These are phyloP conservation scores for Scalopus aquaticus DNA, from an alignment of 2,113 vertebrate genomes.

Conservation along the genomic window DNA sequence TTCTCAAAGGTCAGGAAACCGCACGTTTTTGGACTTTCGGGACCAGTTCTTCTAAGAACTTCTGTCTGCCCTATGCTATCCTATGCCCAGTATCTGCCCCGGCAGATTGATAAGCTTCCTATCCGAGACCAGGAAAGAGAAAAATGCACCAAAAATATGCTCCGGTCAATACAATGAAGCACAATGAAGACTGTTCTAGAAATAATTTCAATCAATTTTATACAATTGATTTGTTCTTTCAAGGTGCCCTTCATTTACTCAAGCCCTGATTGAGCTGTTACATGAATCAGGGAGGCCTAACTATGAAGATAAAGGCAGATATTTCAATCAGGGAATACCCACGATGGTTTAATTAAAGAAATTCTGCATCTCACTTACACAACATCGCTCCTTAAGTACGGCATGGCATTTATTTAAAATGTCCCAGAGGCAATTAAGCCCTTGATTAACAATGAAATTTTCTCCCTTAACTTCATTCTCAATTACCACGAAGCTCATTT, in stretches of 20 bases:
- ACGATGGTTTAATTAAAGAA: slow-evolving; percentile 85
- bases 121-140: background rate
- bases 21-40: too few species aligned
- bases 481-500: slow-evolving; percentile 79
- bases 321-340: slow-evolving; percentile 85
- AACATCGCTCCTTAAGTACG: slow-evolving; percentile 83
- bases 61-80: background rate
- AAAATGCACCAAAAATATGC: slow-evolving; percentile 61
- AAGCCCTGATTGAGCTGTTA: slow-evolving; percentile 80
- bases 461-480: slow-evolving; percentile 82
- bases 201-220: slow-evolving; percentile 81
- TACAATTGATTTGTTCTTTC: slow-evolving; percentile 79
- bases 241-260: slow-evolving; percentile 83
- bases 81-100: background rate
- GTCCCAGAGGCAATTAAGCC: slow-evolving; percentile 86
- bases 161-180: slow-evolving; percentile 65
- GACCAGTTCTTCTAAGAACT: background rate
- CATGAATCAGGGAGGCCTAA: slow-evolving; percentile 80
- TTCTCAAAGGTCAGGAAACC: background rate
- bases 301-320: slow-evolving; percentile 80
- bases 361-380: slow-evolving; percentile 84
- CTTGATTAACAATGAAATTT: slow-evolving; percentile 85
- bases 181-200: slow-evolving; percentile 75
- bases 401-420: slow-evolving; percentile 85
- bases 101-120: slow-evolving; percentile 36